A percentile compares a stretch with the other conserved stretches of the same genome.
These are phyloP conservation scores for Mus pahari DNA, from an alignment of 2,113 vertebrate species.

Conservation along the genomic window DNA sequence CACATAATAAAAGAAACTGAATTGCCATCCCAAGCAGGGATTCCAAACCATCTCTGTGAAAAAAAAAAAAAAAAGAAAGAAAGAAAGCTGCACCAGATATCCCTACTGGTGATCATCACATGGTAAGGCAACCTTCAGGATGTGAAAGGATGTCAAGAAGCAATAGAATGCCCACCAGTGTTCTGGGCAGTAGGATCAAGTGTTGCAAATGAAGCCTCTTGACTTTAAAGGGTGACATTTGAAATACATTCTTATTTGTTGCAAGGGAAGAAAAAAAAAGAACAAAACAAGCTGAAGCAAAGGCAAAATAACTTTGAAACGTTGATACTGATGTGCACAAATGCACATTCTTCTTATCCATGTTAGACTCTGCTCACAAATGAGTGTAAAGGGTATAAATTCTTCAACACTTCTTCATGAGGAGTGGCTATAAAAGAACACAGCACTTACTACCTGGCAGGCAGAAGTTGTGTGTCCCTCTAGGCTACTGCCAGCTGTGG, in stretches of 20 bases:
- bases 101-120: slow-evolving; percentile 79
- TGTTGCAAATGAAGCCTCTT: slow-evolving; percentile 62
- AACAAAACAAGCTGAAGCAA: background rate
- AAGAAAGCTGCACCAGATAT: background rate
- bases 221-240: slow-evolving; percentile 59
- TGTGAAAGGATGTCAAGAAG: background rate
- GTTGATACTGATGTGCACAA: fast-evolving
- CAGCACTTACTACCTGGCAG: background rate
- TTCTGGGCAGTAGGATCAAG: slow-evolving; percentile 67
- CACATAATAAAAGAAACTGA: background rate
- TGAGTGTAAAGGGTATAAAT: background rate
- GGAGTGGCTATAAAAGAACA: background rate
- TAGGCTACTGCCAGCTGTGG: too few relatives aligned
- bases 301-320: background rate
- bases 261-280: background rate
- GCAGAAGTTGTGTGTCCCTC: background rate
- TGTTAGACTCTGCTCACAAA: background rate
- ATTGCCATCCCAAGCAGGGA: background rate
- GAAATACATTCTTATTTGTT: slow-evolving; percentile 64
- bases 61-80: background rate
- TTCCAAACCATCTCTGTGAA: slow-evolving; percentile 35
- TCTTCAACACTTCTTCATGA: background rate
- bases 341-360: background rate
- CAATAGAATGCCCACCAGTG: background rate
- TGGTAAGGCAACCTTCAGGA: slow-evolving; percentile 63